These are phyloP conservation scores for Heliconius eleuchia DNA, from an alignment of 1,140 invertebrate genomes.

Conservation along the genomic window DNA sequence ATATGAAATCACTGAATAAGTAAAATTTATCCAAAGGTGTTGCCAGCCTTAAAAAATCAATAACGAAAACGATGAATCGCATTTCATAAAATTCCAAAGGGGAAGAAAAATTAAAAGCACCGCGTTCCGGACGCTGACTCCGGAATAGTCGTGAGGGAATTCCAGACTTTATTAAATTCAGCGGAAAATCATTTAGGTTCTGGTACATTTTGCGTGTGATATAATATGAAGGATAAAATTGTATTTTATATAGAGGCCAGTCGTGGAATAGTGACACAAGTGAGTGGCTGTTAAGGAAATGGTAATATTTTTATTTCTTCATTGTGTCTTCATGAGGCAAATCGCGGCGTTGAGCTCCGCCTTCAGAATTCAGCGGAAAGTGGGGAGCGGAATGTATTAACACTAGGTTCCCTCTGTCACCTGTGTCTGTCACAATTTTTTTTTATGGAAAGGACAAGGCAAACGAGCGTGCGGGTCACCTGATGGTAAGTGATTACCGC, in stretches of 20 bases:
- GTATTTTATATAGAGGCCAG: not conserved
- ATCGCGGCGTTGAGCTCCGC: no score
- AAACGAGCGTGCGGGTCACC: no score
- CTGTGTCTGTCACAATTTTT: no score
- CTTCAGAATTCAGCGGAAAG: no score
- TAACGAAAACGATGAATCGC: constrained; percentile 33
- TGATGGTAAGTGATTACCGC: no score
- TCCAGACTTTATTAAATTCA: constrained; percentile 36
- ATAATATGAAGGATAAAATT: not conserved
- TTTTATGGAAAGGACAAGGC: no score
- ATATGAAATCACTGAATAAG: not conserved
- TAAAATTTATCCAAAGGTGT: not conserved
- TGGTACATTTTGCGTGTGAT: not conserved
- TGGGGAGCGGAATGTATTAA: no score
- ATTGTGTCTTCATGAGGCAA: no score
- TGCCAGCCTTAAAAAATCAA: constrained; percentile 31
- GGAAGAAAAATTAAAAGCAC: constrained; percentile 36
- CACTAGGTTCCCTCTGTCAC: no score
- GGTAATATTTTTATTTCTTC: no score
- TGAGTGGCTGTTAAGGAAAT: no score
- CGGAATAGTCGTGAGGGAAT: constrained; percentile 39
- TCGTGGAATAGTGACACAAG: no score
- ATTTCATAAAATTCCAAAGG: constrained; percentile 40
- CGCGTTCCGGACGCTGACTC: constrained; percentile 27
- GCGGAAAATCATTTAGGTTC: constrained; percentile 30